Conservation (phyloP, 2,888 invertebrate genomes). For the Heliconius aoede region DNA sequence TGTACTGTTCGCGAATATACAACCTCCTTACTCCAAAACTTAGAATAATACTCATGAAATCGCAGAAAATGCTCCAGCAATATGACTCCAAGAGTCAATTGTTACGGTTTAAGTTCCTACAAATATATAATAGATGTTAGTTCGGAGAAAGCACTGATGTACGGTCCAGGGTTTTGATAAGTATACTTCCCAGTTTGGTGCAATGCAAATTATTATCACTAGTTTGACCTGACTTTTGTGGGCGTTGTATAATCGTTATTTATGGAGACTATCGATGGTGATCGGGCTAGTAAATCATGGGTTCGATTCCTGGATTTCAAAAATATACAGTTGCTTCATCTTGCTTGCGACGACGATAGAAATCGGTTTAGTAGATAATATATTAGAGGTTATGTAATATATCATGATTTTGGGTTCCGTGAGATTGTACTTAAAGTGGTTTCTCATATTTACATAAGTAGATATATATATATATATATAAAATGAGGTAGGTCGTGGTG, state of each 20-base stretch:
- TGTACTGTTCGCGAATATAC: conserved; percentile 52
- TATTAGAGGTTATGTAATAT: conserved; percentile 17
- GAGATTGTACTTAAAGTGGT: neutral
- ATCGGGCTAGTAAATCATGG: conserved; percentile 48
- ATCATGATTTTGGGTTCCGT: conserved; percentile 3
- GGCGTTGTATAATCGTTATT: conserved; percentile 70
- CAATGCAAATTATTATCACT: conserved; percentile 77
- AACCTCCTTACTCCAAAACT: conserved; percentile 46
- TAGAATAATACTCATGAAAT: conserved; percentile 46
- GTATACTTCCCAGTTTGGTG: conserved; percentile 70
- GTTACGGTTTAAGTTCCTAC: conserved; percentile 41
- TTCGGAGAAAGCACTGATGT: conserved; percentile 73
- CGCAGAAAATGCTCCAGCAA: conserved; percentile 22
- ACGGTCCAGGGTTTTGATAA: conserved; percentile 68
- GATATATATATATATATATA: neutral
- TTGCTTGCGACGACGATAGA: conserved; percentile 5
- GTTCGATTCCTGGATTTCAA: conserved; percentile 47
- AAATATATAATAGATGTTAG: conserved; percentile 31
- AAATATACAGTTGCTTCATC: conserved; percentile 41
- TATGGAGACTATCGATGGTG: conserved; percentile 54
- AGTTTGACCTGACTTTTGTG: conserved; percentile 64
- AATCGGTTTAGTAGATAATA: conserved; percentile 20
- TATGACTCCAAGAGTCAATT: conserved; percentile 29
- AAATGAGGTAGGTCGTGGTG: no score
- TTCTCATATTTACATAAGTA: neutral